Base-by-base conservation (phyloP, 2,797 vertebrate species). In the Pagetopsis macropterus region DNA sequence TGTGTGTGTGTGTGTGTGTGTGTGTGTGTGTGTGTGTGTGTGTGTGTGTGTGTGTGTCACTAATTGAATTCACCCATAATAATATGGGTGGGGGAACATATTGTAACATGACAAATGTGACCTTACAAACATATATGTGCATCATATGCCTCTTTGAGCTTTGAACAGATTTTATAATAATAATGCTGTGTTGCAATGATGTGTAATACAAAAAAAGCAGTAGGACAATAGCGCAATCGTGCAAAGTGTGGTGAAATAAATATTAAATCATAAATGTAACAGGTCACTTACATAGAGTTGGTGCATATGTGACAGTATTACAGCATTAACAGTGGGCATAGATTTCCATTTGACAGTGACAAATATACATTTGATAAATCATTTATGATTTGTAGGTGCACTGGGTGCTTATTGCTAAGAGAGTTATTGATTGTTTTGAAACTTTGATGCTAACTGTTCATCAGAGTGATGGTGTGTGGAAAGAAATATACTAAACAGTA, bases 61-160 rank as follows among this genome's bases (percentile, higher is more conserved):
- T 84, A 84, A 91, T 87, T 91, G 75, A 88, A 91, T 89, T 87
- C 76, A 51, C 23, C 23, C 23, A 27, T 27, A 75, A 65, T 57
- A 68, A 41, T 45, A 67, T n/a, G 41, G 60, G 52, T 45, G 5
- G 66, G 62, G 61, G 21, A 77, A 65, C 57, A 50, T 46, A 65
- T 67, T 80, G 23, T 60, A 75, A 80, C 50, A 60, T 70, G 40
- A 76, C 75, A 68, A 59, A 79, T 54, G 17, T 41, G 48, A 75
- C 62, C 33, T 70, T 71, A 76, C 65, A 74, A 70, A 79, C 76
- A 75, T 64, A n/a, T 59, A 44, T 84, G 72, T 75, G 56, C 60
- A 71, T 40, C 52, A 19, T 52, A 66, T 51, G 69, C 45, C 21
- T 23, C 45, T 46, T 59, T 76, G 60, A 11, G 37, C 33, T 65